phyloP scores from a whole-genome alignment of 2,797 vertebrate species.

The Rhodeus uyekii region DNA sequence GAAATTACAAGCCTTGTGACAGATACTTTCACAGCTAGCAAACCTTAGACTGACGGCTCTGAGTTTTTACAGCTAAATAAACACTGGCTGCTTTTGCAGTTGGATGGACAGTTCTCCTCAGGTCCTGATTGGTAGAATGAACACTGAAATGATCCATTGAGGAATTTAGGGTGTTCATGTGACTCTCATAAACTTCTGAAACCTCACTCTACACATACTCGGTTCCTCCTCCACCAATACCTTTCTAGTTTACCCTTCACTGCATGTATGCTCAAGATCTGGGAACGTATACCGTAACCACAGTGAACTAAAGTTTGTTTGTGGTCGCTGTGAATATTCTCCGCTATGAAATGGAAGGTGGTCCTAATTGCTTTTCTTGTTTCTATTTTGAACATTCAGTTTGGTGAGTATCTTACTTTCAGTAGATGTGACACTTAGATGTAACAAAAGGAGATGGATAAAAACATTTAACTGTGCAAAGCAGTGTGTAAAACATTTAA shows the following conservation, averaged over 20 bases:
- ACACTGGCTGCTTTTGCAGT: slow-evolving; percentile 67
- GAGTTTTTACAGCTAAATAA: slow-evolving; percentile 76
- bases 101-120: slow-evolving; percentile 60
- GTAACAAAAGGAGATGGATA: neutral
- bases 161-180: slow-evolving; percentile 70
- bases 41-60: slow-evolving; percentile 40
- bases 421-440: neutral
- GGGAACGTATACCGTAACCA: neutral
- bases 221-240: neutral
- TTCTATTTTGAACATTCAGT: slow-evolving; percentile 69
- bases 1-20: neutral
- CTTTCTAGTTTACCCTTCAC: slow-evolving; percentile 32
- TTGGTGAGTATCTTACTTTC: slow-evolving; percentile 72
- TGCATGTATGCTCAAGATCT: slow-evolving; percentile 14
- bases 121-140: slow-evolving; percentile 70
- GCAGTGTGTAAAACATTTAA: neutral
- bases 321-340: slow-evolving; percentile 60
- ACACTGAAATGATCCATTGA: slow-evolving; percentile 75
- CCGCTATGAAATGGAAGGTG: slow-evolving; percentile 63
- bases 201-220: neutral
- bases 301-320: slow-evolving; percentile 38
- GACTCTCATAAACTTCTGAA: slow-evolving; percentile 64
- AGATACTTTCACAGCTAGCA: neutral
- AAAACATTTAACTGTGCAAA: neutral
- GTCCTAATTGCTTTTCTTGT: slow-evolving; percentile 65